Percentiles rank a stretch among this genome's conserved stretches.
Conservation (phyloP, 2,113 vertebrate species). For the Pionites leucogaster region DNA sequence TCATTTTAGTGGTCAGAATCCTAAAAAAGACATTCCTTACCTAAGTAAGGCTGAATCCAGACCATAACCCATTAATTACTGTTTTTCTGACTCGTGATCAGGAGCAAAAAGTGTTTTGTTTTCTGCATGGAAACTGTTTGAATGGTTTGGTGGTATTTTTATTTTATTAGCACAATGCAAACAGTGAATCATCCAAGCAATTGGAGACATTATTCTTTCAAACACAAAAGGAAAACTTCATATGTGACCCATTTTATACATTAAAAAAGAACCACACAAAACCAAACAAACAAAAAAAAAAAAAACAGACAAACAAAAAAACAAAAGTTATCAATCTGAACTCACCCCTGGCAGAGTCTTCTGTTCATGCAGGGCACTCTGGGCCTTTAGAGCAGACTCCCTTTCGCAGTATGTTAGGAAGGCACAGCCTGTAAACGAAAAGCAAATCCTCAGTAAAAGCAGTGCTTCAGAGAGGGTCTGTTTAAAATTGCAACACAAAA, state of each 20-base stretch:
- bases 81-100: neutral
- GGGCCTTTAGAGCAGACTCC: conserved; percentile 85
- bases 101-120: neutral
- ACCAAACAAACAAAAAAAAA: too few species aligned
- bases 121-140: neutral
- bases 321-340: neutral
- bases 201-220: neutral
- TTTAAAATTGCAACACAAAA: neutral
- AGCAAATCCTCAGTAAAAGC: neutral
- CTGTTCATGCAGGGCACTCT: conserved; percentile 84
- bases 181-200: neutral
- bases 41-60: neutral
- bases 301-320: too few species aligned
- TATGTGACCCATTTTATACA: neutral
- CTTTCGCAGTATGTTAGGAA: conserved; percentile 87
- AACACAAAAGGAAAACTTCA: neutral
- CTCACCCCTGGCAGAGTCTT: conserved; percentile 86
- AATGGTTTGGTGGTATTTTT: neutral
- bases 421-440: conserved; percentile 78
- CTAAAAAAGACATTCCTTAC: neutral
- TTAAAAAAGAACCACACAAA: neutral
- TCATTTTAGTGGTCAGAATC: neutral
- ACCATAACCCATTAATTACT: neutral
- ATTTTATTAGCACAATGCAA: neutral
- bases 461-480: neutral